A percentile compares a stretch with the other conserved stretches of the same genome.
phyloP scores from a whole-genome alignment of 37 sponge, comb jelly and placozoan genomes.

The Aplysina aerophoba region DNA sequence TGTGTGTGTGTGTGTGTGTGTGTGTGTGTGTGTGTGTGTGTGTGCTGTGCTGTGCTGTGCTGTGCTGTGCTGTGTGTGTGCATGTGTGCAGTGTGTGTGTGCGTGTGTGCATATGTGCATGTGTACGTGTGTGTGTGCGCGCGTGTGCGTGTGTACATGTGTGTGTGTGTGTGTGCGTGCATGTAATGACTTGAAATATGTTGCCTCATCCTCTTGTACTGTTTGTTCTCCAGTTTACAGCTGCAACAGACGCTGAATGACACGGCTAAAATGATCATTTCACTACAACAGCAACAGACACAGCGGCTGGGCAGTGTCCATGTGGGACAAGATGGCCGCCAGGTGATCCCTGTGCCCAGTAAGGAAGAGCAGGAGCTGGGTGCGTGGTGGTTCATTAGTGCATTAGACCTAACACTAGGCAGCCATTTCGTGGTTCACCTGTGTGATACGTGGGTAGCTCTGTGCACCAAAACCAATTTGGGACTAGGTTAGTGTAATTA shows the following conservation, averaged over 20 bases:
- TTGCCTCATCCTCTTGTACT: too few relatives aligned
- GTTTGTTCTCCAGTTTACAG: too few relatives aligned
- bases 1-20: background rate
- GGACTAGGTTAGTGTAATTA: too few relatives aligned
- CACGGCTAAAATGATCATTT: constrained; percentile 17
- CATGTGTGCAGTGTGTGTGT: constrained; percentile 3
- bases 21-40: constrained; percentile 11
- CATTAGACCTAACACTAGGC: too few relatives aligned
- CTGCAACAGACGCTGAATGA: constrained; percentile 24
- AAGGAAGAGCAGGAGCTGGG: constrained; percentile 9
- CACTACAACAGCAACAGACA: constrained; percentile 5
- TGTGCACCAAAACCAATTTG: too few relatives aligned
- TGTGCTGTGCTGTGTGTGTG: too few relatives aligned
- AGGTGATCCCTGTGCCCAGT: background rate
- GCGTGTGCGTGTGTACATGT: background rate
- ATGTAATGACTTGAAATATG: too few relatives aligned
- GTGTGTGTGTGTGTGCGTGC: too few relatives aligned
- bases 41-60: too few relatives aligned
- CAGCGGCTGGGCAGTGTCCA: background rate
- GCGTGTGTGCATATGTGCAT: constrained; percentile 30
- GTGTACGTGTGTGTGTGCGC: constrained; percentile 36
- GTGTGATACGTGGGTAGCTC: too few relatives aligned
- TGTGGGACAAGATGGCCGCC: background rate
- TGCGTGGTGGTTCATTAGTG: background rate
- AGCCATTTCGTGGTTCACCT: too few relatives aligned